These are phyloP conservation scores for Hippocampus abdominalis DNA, from an alignment of 2,113 vertebrate species.

Conservation along the genomic window DNA sequence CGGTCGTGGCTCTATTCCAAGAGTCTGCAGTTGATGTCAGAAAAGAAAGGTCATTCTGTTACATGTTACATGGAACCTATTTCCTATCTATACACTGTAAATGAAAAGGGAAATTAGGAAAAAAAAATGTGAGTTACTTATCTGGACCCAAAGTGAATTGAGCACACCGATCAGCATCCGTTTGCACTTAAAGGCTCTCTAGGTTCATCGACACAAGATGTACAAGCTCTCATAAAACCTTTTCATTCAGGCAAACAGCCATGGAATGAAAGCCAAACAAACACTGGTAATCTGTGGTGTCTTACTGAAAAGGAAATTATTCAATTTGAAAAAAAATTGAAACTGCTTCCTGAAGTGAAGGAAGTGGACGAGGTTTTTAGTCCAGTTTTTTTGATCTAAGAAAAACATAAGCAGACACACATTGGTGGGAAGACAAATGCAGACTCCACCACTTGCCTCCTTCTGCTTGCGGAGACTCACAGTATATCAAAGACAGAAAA, in stretches of 20 bases:
- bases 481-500: constrained; percentile 31
- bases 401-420: constrained; percentile 60
- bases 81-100: background rate
- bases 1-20: background rate
- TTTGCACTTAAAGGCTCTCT: constrained; percentile 29
- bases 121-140: background rate
- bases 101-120: background rate
- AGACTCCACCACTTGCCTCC: constrained; percentile 32
- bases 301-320: constrained; percentile 73
- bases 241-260: constrained; percentile 55
- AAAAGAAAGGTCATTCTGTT: background rate
- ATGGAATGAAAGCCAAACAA: constrained; percentile 63
- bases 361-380: constrained; percentile 56
- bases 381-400: constrained; percentile 59
- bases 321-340: constrained; percentile 71
- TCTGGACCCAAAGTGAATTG: constrained; percentile 46
- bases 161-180: constrained; percentile 66
- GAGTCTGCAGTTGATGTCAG: background rate
- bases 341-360: constrained; percentile 62
- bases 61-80: background rate
- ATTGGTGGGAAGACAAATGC: constrained; percentile 56
- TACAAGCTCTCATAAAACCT: constrained; percentile 36
- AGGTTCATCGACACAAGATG: constrained; percentile 50
- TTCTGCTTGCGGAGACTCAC: constrained; percentile 39
- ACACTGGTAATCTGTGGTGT: constrained; percentile 57